Evolutionary conservation across 2,888 invertebrate genomes (phyloP).

Genomic region (Arctia plantaginis): DNA sequence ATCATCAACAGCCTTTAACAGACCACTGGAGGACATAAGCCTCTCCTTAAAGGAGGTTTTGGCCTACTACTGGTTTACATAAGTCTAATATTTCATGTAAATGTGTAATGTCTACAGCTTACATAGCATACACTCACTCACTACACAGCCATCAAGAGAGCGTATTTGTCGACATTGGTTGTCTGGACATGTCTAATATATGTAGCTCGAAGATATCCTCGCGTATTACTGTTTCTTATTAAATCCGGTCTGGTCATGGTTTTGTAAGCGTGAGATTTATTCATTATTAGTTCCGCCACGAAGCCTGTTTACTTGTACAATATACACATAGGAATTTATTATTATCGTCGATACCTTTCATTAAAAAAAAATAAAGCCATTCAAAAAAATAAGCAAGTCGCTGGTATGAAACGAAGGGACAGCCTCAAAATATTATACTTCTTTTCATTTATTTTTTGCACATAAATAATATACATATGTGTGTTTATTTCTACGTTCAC

Average conservation of each 20-base stretch:
- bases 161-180: slow-evolving; percentile 8
- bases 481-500: neutral
- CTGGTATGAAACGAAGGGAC: neutral
- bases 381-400: no score
- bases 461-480: neutral
- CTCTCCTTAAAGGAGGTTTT: no score
- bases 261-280: slow-evolving; percentile 66
- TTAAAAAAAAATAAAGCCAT: no score
- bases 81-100: neutral
- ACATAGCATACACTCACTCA: neutral
- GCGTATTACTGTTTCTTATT: slow-evolving; percentile 56
- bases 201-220: slow-evolving; percentile 28
- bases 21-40: no score
- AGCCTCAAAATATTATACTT: neutral
- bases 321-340: slow-evolving; percentile 34
- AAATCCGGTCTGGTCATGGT: slow-evolving; percentile 70
- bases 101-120: neutral
- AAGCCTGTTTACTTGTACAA: slow-evolving; percentile 67
- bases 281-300: slow-evolving; percentile 71
- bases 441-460: no score
- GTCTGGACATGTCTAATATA: slow-evolving; percentile 35
- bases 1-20: no score
- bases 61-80: no score
- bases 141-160: neutral
- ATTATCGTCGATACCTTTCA: slow-evolving; percentile 13